Conservation (phyloP, 2,113 vertebrate species). For the Heliornis fulica region DNA sequence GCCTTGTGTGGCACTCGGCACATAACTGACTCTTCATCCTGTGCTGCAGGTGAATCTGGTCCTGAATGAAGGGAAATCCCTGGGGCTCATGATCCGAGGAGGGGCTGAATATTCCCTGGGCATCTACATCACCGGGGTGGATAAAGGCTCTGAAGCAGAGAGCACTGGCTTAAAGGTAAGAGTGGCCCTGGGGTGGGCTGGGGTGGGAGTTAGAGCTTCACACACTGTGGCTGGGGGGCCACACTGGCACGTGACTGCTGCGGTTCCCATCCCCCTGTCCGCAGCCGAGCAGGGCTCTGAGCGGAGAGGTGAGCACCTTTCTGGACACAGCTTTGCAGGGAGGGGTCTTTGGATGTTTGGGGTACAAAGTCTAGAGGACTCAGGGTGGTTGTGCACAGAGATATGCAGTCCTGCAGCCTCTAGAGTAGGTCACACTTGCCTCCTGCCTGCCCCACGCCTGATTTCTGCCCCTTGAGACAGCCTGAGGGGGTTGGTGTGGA, state of each 20-base stretch:
- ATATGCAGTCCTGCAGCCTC: background rate
- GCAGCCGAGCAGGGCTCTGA: rapidly evolving
- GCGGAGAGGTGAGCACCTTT: rapidly evolving
- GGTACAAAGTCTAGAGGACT: background rate
- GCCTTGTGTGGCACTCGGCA: background rate
- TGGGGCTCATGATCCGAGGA: slow-evolving; percentile 94
- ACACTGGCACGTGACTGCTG: rapidly evolving
- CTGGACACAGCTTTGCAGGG: background rate
- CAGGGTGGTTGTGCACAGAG: too few relatives aligned
- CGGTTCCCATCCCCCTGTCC: background rate
- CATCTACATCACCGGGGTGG: slow-evolving; percentile 95
- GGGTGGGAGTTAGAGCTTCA: background rate
- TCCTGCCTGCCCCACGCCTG: background rate
- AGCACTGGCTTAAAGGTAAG: slow-evolving; percentile 92
- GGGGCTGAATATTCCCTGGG: slow-evolving; percentile 93
- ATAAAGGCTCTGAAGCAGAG: slow-evolving; percentile 90
- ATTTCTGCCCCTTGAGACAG: background rate
- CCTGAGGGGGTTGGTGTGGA: background rate
- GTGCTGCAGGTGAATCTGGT: slow-evolving; percentile 89
- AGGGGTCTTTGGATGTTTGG: background rate
- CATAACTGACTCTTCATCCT: rapidly evolving
- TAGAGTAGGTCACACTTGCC: background rate
- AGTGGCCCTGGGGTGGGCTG: background rate
- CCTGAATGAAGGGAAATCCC: slow-evolving; percentile 89
- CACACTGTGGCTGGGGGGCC: background rate